Conservation (phyloP, 1,140 invertebrate species). For the Coelopa frigida region DNA sequence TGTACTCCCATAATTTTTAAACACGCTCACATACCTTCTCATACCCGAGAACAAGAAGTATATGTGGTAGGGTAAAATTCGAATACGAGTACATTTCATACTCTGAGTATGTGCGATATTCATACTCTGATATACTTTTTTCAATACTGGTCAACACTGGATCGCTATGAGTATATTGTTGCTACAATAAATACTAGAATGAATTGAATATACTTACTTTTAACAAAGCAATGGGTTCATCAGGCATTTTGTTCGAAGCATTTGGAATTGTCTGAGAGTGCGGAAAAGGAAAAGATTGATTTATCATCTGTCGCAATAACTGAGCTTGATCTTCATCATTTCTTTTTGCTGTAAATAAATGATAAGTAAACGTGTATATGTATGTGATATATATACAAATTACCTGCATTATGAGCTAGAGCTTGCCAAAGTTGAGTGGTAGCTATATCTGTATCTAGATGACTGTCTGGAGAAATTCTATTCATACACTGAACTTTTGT, state of each 20-base stretch:
- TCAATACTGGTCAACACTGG: no score
- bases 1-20: no score
- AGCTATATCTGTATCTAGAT: slow-evolving; percentile 50
- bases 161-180: no score
- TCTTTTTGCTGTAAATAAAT: slow-evolving; percentile 4
- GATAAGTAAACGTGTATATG: not conserved
- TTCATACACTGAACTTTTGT: not conserved
- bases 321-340: slow-evolving; percentile 6
- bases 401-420: slow-evolving; percentile 47
- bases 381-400: slow-evolving; percentile 14
- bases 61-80: no score
- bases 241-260: slow-evolving; percentile 9
- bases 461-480: slow-evolving; percentile 51
- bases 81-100: no score
- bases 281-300: slow-evolving; percentile 10
- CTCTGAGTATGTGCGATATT: no score
- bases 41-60: no score
- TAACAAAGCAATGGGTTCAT: slow-evolving; percentile 12
- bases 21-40: no score
- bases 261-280: not conserved
- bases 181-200: no score
- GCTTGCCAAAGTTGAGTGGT: slow-evolving; percentile 54
- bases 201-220: no score
- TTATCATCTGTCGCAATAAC: slow-evolving; percentile 11
- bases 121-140: no score